Evolutionary conservation across 2,888 invertebrate species (phyloP).

Genomic region (Drosophila borborema): DNA sequence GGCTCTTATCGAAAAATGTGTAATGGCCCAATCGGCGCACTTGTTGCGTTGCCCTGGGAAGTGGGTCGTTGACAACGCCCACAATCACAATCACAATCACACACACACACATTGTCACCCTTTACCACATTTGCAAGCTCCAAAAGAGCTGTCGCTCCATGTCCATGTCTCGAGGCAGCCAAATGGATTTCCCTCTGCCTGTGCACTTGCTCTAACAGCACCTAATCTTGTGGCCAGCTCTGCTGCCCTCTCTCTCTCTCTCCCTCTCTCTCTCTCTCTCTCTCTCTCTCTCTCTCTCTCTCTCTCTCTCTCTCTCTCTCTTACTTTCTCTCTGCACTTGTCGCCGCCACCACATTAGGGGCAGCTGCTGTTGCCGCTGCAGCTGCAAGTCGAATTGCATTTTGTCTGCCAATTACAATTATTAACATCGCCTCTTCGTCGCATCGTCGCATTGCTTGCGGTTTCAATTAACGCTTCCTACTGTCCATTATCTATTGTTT

Average conservation of each 20-base stretch:
- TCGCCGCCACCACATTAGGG: conserved; percentile 28
- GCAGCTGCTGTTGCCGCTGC: conserved; percentile 44
- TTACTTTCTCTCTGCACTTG: conserved; percentile 56
- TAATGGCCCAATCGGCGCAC: conserved; percentile 67
- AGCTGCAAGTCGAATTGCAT: conserved; percentile 36
- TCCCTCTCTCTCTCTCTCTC: neutral
- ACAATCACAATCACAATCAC: conserved; percentile 26
- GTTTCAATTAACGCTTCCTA: conserved; percentile 80
- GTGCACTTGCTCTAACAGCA: conserved; percentile 24
- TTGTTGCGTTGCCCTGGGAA: conserved; percentile 67
- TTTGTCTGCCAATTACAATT: conserved; percentile 71
- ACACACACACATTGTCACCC: conserved; percentile 10
- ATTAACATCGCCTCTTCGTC: conserved; percentile 39
- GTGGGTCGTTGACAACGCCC: conserved; percentile 75
- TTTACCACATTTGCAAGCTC: conserved; percentile 11
- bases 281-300: conserved; percentile 17
- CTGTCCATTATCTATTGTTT: conserved; percentile 74
- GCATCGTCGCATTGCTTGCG: conserved; percentile 66
- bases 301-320: neutral
- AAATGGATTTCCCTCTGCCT: conserved; percentile 12
- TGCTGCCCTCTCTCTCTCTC: neutral
- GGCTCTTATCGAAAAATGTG: conserved; percentile 58
- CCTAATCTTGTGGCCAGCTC: conserved; percentile 25
- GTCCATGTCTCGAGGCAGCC: conserved; percentile 33
- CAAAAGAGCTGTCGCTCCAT: conserved; percentile 39